Percentiles rank a stretch among this genome's conserved stretches.
These are phyloP conservation scores for Epinotia bilunana DNA, from an alignment of 2,888 invertebrate genomes.

Conservation along the genomic window DNA sequence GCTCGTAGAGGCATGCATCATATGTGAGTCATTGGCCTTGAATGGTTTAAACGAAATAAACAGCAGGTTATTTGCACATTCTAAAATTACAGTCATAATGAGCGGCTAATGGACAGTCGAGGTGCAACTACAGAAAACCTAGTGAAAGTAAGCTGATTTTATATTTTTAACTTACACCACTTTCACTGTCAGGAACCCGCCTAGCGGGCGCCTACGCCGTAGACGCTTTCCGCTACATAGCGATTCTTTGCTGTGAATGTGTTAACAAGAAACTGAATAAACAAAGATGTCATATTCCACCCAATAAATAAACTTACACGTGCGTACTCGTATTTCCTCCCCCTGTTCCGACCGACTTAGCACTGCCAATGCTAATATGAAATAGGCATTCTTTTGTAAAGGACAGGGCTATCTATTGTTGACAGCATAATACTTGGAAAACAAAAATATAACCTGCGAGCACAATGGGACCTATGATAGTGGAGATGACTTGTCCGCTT, in stretches of 20 bases:
- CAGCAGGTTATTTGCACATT: no score
- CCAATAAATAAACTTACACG: neutral
- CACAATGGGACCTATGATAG: neutral
- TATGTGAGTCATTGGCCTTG: no score
- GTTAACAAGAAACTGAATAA: constrained; percentile 14
- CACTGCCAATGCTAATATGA: constrained; percentile 39
- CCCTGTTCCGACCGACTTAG: constrained; percentile 32
- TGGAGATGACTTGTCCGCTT: neutral
- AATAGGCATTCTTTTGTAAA: constrained; percentile 39
- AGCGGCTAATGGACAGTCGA: no score
- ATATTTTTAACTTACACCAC: no score
- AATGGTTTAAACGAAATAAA: no score
- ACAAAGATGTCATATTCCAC: constrained; percentile 1
- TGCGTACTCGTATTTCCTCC: constrained; percentile 6
- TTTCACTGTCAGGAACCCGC: no score
- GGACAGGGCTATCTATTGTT: constrained; percentile 35
- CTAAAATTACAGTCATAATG: no score
- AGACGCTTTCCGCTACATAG: no score
- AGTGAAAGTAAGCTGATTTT: neutral
- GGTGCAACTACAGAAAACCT: neutral
- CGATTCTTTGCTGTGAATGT: no score
- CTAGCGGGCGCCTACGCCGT: no score
- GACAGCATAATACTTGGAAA: constrained; percentile 34
- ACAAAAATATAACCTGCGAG: constrained; percentile 48
- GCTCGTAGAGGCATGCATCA: no score